phyloP scores from a whole-genome alignment of 2,797 vertebrate genomes.

The Pogoniulus pusillus region DNA sequence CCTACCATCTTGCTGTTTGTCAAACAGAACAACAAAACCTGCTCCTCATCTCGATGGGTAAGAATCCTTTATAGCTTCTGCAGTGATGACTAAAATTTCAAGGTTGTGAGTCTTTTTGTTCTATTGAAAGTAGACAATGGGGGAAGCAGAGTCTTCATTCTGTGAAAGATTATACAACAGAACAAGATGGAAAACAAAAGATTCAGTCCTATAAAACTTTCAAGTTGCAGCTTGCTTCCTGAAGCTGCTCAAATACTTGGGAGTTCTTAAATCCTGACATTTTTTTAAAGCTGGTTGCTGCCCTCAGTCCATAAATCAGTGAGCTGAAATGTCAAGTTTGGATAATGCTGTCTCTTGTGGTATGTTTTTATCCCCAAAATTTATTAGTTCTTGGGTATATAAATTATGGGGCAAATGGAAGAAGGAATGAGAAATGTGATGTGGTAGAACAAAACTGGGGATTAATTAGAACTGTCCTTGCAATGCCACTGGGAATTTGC shows the following conservation, averaged over 20 bases:
- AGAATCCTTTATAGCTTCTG: constrained; percentile 28
- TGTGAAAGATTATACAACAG: not conserved
- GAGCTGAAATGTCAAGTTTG: not conserved
- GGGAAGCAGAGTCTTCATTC: not conserved
- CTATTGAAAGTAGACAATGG: not conserved
- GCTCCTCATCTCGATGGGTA: constrained; percentile 98
- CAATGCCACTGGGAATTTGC: not conserved
- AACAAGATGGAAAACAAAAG: not conserved
- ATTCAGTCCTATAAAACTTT: not conserved
- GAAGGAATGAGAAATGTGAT: not conserved
- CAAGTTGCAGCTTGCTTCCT: not conserved
- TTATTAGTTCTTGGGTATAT: not conserved
- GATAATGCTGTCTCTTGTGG: not conserved
- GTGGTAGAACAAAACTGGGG: fast-evolving
- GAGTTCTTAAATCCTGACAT: not conserved
- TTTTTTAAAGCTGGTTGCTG: not conserved
- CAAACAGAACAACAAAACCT: constrained; percentile 93
- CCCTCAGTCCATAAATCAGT: not conserved
- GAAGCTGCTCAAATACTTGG: not conserved
- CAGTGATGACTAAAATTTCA: not conserved
- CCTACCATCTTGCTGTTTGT: constrained; percentile 70
- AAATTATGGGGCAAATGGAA: not conserved
- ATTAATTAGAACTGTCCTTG: not conserved
- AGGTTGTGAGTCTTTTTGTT: not conserved
- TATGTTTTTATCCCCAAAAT: not conserved